Conservation (phyloP, 2,113 vertebrate genomes). For the Pelmatolapia mariae region DNA sequence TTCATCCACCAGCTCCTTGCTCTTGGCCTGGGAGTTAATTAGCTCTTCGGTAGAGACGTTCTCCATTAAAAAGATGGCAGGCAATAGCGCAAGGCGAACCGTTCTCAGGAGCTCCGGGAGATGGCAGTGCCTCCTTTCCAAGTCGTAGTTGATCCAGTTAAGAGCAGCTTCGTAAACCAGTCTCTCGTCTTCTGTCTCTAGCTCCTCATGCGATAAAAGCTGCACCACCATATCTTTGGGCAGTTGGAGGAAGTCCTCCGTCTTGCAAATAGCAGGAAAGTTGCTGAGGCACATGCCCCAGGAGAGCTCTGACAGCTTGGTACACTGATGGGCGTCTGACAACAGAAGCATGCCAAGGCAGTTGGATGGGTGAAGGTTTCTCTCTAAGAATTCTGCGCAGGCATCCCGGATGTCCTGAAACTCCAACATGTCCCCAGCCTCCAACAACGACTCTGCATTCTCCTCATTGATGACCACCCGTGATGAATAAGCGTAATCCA, state of each 20-base stretch:
- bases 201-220: constrained; percentile 79
- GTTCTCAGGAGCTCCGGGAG: constrained; percentile 76
- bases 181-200: constrained; percentile 80
- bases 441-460: constrained; percentile 79
- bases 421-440: constrained; percentile 83
- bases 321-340: constrained; percentile 79
- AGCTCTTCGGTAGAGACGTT: constrained; percentile 76
- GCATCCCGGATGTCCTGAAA: constrained; percentile 84
- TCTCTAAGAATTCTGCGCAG: constrained; percentile 80
- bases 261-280: constrained; percentile 79
- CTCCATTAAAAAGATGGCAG: constrained; percentile 78
- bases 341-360: constrained; percentile 81
- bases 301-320: constrained; percentile 78
- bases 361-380: constrained; percentile 79
- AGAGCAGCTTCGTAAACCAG: constrained; percentile 80
- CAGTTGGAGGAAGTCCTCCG: constrained; percentile 79
- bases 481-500: constrained; percentile 82
- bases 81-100: constrained; percentile 76
- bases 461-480: constrained; percentile 82
- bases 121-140: constrained; percentile 68
- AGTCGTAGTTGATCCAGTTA: constrained; percentile 81
- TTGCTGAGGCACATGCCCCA: constrained; percentile 82
- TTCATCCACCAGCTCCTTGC: constrained; percentile 79
- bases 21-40: constrained; percentile 73
- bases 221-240: constrained; percentile 79